phyloP scores from a whole-genome alignment of 2,888 invertebrate species.

The Rhagium mordax region DNA sequence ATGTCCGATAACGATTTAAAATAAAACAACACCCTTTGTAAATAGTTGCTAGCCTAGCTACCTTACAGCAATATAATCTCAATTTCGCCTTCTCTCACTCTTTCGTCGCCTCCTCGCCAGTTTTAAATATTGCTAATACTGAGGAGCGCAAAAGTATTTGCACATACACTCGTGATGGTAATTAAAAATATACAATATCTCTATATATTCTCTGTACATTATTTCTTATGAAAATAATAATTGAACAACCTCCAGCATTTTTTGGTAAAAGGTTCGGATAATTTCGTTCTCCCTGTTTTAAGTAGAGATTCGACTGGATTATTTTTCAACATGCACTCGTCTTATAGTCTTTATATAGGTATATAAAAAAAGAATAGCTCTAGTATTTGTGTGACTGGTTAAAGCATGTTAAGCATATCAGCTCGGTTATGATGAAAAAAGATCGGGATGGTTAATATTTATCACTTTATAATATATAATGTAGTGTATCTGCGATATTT shows the following conservation, averaged over 20 bases:
- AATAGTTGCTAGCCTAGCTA: slow-evolving; percentile 28
- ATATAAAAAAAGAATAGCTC: slow-evolving; percentile 24
- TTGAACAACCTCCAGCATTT: slow-evolving; percentile 21
- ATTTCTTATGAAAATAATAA: background rate
- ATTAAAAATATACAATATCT: slow-evolving; percentile 27
- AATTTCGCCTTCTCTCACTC: background rate
- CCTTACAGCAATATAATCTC: slow-evolving; percentile 12
- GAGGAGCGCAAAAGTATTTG: slow-evolving; percentile 15
- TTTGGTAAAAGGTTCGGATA: slow-evolving; percentile 30
- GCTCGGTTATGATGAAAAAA: slow-evolving; percentile 44
- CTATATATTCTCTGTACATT: slow-evolving; percentile 23
- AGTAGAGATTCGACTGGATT: slow-evolving; percentile 23
- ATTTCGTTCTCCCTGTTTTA: slow-evolving; percentile 22
- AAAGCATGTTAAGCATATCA: slow-evolving; percentile 46
- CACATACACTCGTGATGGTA: slow-evolving; percentile 7
- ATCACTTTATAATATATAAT: slow-evolving; percentile 28
- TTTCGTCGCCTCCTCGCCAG: background rate
- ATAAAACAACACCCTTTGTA: slow-evolving; percentile 20
- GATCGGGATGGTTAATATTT: slow-evolving; percentile 32
- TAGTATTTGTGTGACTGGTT: slow-evolving; percentile 54
- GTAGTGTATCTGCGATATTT: slow-evolving; percentile 28
- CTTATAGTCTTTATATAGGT: slow-evolving; percentile 18
- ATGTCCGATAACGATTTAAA: slow-evolving; percentile 12
- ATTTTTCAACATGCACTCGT: slow-evolving; percentile 11
- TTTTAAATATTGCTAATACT: slow-evolving; percentile 12